Evolutionary conservation across 2,888 invertebrate species (phyloP), one percentile per base, ranked within the genome.

Genomic region (Rapana venosa): DNA sequence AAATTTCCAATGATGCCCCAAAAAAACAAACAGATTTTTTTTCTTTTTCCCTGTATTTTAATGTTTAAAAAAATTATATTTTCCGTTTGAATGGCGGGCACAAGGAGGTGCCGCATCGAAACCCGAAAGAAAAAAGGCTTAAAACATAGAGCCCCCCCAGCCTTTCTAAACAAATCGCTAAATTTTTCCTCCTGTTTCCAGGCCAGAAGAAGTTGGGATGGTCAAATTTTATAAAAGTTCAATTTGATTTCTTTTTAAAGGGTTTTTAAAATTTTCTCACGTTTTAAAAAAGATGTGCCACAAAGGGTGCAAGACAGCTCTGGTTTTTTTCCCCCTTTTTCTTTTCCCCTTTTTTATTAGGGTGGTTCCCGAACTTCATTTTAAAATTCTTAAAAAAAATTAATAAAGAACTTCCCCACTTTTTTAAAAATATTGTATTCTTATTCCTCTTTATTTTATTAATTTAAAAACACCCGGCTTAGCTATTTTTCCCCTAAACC

Each of bases 21-120:
- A n/a, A n/a, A n/a, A n/a, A n/a, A n/a, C n/a, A n/a, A n/a, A n/a
- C n/a, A n/a, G n/a, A n/a, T n/a, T n/a, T n/a, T n/a, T n/a, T n/a
- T n/a, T n/a, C n/a, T n/a, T n/a, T n/a, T n/a, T n/a, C n/a, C n/a
- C 22, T 36, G 81, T 83, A 83, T 83, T 36, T 83, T 47, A 47
- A 83, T 32, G 77, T 79, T 79, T 8, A 2, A 17, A 17, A 22
- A 32, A 5, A 79, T 2, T 47, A 47, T 47, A n/a, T n/a, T n/a
- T 47, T 83, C 81, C 81, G 79, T 11, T 83, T 47, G 47, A 83
- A 83, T 83, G 81, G 81, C 81, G 81, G 81, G 81, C 81, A 83
- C 22, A 47, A 83, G 81, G 26, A n/a, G 4, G 32, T 26, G 17
- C 35, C 79, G 81, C 26, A 47, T 83, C 26, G 66, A 66, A 26